Evolutionary conservation across 2,113 vertebrate species (phyloP).

Genomic region (Phyllopteryx taeniolatus): DNA sequence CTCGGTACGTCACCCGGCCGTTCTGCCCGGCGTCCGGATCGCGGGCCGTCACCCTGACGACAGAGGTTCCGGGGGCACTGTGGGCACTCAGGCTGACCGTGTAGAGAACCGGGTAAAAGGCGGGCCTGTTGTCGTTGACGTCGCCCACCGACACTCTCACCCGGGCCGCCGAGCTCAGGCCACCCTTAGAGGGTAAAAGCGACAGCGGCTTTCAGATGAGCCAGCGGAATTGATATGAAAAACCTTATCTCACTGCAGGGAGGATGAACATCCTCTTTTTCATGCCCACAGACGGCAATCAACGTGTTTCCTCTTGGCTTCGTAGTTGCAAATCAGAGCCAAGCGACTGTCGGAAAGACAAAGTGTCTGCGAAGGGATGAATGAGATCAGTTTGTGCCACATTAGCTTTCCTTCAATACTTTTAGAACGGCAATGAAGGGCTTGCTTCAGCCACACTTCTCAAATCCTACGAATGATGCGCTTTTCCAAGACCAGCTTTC

Average conservation of each 20-base stretch:
- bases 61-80: slow-evolving; percentile 86
- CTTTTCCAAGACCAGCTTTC: background rate
- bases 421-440: slow-evolving; percentile 56
- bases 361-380: slow-evolving; percentile 18
- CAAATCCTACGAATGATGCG: background rate
- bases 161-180: slow-evolving; percentile 82
- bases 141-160: slow-evolving; percentile 88
- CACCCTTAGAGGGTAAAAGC: slow-evolving; percentile 74
- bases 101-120: slow-evolving; percentile 89
- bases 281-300: slow-evolving; percentile 8
- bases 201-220: background rate
- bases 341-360: background rate
- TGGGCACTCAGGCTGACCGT: slow-evolving; percentile 89
- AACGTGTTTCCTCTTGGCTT: slow-evolving; percentile 27
- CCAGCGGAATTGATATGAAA: background rate
- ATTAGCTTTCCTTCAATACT: slow-evolving; percentile 36
- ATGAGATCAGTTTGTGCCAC: slow-evolving; percentile 20
- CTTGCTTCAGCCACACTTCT: background rate
- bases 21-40: slow-evolving; percentile 89
- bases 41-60: slow-evolving; percentile 85
- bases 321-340: slow-evolving; percentile 14
- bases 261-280: slow-evolving; percentile 10
- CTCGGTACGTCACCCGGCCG: slow-evolving; percentile 84
- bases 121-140: slow-evolving; percentile 89
- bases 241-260: background rate